phyloP scores from a whole-genome alignment of 2,797 vertebrate species.

The Sebastes paucispinis region DNA sequence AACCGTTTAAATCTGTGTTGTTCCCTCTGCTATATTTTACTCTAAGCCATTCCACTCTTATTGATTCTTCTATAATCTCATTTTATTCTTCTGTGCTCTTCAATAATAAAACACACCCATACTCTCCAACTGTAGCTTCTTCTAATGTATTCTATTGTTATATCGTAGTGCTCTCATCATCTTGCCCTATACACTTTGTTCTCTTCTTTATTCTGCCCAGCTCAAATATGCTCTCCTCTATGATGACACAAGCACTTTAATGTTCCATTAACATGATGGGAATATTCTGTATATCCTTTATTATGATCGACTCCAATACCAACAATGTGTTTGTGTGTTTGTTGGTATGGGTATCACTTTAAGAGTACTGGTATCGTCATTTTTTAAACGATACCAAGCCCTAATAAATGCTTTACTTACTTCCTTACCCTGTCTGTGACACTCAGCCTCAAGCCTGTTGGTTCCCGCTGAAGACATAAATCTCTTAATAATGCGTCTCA shows the following conservation, averaged over 20 bases:
- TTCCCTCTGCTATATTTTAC: slow-evolving; percentile 1
- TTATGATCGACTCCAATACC: not conserved
- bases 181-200: not conserved
- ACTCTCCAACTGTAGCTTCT: not conserved
- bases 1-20: slow-evolving; percentile 27
- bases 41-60: not conserved
- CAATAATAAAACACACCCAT: not conserved
- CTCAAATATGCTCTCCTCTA: not conserved
- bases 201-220: not conserved
- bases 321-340: not conserved
- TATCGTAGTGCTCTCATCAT: not conserved
- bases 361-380: not conserved
- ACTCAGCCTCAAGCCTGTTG: not conserved
- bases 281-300: not conserved
- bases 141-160: not conserved
- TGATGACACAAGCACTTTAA: not conserved
- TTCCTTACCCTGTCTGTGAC: not conserved
- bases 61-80: slow-evolving; percentile 7
- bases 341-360: not conserved
- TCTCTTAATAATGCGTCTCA: not conserved
- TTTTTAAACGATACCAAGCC: not conserved
- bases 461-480: not conserved
- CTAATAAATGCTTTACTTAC: not conserved
- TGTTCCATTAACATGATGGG: not conserved
- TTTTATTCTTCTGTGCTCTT: slow-evolving; percentile 14